phyloP scores from a whole-genome alignment of 2,113 vertebrate species.

The Accipiter virgatus region DNA sequence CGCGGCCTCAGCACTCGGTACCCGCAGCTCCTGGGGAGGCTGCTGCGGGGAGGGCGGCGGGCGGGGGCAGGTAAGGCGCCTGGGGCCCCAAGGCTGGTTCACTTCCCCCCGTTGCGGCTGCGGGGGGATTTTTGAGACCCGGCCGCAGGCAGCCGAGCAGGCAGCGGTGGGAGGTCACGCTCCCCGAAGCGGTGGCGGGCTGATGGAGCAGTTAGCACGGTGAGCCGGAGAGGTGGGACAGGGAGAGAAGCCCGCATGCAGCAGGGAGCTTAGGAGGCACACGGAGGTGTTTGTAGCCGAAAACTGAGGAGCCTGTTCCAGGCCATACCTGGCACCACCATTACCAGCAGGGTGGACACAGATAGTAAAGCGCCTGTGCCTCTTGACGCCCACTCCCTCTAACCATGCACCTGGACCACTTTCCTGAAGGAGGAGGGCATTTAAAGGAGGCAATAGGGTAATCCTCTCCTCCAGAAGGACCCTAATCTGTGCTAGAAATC shows the following conservation, averaged over 20 bases:
- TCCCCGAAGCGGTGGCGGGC: accelerated
- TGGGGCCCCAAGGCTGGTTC: accelerated
- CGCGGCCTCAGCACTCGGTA: accelerated
- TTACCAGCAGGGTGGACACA: neutral
- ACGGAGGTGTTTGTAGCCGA: neutral
- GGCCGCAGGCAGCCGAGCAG: neutral
- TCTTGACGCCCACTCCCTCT: neutral
- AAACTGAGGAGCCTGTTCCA: neutral
- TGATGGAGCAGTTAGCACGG: neutral
- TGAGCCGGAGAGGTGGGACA: neutral
- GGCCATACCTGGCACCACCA: neutral
- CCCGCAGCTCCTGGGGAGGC: neutral
- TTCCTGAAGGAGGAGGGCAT: neutral
- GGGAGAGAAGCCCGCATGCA: neutral
- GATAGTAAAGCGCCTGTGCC: neutral
- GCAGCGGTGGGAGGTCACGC: accelerated
- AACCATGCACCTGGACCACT: neutral
- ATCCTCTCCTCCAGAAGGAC: neutral
- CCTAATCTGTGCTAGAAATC: neutral
- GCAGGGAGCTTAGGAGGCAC: neutral
- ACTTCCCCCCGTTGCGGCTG: accelerated
- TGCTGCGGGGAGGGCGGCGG: neutral
- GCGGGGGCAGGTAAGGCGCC: no score
- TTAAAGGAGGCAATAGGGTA: neutral
- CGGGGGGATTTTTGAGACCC: neutral